A percentile compares a stretch with the other conserved stretches of the same genome.
Evolutionary conservation across 2,113 vertebrate species (phyloP).

Genomic region (Smithornis capensis): DNA sequence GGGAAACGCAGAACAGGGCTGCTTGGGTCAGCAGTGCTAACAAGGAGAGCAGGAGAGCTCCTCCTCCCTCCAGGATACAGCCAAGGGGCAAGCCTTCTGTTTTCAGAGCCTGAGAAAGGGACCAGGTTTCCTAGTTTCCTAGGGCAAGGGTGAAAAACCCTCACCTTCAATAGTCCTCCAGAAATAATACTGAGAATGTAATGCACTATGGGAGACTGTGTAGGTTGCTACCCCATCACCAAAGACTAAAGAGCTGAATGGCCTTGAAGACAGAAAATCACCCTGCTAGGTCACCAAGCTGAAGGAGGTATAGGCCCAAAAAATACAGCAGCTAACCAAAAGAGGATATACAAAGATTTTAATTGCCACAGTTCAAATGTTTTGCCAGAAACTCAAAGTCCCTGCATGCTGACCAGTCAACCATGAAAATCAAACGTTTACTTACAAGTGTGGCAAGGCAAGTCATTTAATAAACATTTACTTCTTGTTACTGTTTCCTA

Average conservation of each 20-base stretch:
- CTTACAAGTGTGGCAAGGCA: background rate
- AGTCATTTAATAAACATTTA: background rate
- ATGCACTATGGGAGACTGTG: rapidly evolving
- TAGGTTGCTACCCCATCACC: background rate
- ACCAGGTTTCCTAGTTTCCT: background rate
- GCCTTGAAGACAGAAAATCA: background rate
- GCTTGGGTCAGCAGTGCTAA: background rate
- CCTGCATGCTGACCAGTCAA: background rate
- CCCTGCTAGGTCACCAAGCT: background rate
- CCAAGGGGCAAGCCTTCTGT: background rate
- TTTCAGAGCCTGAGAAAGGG: background rate
- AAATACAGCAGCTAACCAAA: background rate
- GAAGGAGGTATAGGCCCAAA: background rate
- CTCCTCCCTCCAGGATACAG: background rate
- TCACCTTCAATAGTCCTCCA: background rate
- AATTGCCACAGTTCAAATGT: background rate
- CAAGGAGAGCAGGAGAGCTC: background rate
- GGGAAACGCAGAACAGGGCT: rapidly evolving
- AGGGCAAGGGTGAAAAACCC: background rate
- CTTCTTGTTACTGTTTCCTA: background rate
- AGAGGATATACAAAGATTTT: background rate
- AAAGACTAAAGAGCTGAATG: background rate
- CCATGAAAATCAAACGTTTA: rapidly evolving
- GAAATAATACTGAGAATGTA: background rate
- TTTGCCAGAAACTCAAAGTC: background rate